phyloP scores from a whole-genome alignment of 1,140 invertebrate genomes.

The Coboldia fuscipes region DNA sequence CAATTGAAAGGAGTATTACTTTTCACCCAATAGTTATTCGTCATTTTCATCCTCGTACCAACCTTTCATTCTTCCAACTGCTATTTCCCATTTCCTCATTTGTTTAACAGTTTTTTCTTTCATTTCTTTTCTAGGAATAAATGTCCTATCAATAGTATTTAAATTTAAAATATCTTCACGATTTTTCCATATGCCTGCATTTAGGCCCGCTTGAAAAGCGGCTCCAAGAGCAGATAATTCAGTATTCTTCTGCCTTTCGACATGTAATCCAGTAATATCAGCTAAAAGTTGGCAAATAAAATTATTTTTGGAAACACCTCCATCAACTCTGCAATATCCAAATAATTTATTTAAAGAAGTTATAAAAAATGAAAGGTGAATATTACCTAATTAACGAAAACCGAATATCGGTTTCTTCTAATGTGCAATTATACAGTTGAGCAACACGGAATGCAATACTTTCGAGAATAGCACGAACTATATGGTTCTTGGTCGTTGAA shows the following conservation, averaged over 20 bases:
- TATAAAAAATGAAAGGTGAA: slow-evolving; percentile 3
- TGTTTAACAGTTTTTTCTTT: slow-evolving; percentile 21
- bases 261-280: slow-evolving; percentile 47
- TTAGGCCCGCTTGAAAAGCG: slow-evolving; percentile 60
- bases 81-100: slow-evolving; percentile 38
- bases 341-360: slow-evolving; percentile 3
- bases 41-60: slow-evolving; percentile 31
- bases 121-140: slow-evolving; percentile 30
- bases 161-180: slow-evolving; percentile 39
- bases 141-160: slow-evolving; percentile 32
- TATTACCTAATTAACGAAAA: slow-evolving; percentile 36
- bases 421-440: slow-evolving; percentile 47
- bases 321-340: slow-evolving; percentile 45
- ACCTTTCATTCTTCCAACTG: slow-evolving; percentile 38
- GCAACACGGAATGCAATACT: slow-evolving; percentile 67
- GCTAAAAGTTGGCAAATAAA: slow-evolving; percentile 74
- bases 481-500: slow-evolving; percentile 51
- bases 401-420: slow-evolving; percentile 35
- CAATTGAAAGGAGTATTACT: too few species aligned
- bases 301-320: slow-evolving; percentile 81
- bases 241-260: slow-evolving; percentile 40
- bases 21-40: too few species aligned
- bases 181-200: slow-evolving; percentile 49
- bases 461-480: slow-evolving; percentile 67
- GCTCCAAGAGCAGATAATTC: slow-evolving; percentile 65